Evolutionary conservation across 2,888 invertebrate genomes (phyloP).

Genomic region (Subacronicta megacephala): DNA sequence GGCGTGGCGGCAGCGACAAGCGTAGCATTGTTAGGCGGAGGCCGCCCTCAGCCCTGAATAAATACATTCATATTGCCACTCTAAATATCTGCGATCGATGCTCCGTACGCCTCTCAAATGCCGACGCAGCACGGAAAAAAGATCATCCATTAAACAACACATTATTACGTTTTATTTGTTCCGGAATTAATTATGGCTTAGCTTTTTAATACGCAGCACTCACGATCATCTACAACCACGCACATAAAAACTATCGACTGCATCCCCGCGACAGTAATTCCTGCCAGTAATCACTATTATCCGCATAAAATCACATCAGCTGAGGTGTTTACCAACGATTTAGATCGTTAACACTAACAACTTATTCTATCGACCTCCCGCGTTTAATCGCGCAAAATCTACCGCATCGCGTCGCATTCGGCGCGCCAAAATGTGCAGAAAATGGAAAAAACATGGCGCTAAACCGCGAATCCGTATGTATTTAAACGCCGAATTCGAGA

Average conservation of each 20-base stretch:
- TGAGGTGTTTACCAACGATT: slow-evolving; percentile 71
- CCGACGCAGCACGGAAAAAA: slow-evolving; percentile 66
- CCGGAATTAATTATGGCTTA: slow-evolving; percentile 33
- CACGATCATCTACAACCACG: slow-evolving; percentile 10
- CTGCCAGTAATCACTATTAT: slow-evolving; percentile 35
- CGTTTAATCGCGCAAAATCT: slow-evolving; percentile 86
- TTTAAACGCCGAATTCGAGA: slow-evolving; percentile 88
- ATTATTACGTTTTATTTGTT: slow-evolving; percentile 55
- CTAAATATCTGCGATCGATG: slow-evolving; percentile 84
- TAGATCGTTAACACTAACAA: slow-evolving; percentile 86
- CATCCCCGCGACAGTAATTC: slow-evolving; percentile 18
- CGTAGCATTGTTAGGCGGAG: slow-evolving; percentile 88
- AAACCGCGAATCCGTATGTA: slow-evolving; percentile 88
- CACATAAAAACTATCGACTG: slow-evolving; percentile 15
- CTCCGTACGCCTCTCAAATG: slow-evolving; percentile 66
- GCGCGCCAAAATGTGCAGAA: slow-evolving; percentile 86
- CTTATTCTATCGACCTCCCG: slow-evolving; percentile 85
- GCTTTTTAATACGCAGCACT: slow-evolving; percentile 13
- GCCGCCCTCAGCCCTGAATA: slow-evolving; percentile 87
- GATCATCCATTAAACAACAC: slow-evolving; percentile 59
- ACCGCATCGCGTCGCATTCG: slow-evolving; percentile 78
- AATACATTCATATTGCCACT: slow-evolving; percentile 90
- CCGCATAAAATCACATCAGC: slow-evolving; percentile 59
- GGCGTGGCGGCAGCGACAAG: slow-evolving; percentile 82
- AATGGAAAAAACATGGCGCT: slow-evolving; percentile 90